These are phyloP conservation scores for Microplitis manilae DNA, from an alignment of 2,888 invertebrate species.

Conservation along the genomic window DNA sequence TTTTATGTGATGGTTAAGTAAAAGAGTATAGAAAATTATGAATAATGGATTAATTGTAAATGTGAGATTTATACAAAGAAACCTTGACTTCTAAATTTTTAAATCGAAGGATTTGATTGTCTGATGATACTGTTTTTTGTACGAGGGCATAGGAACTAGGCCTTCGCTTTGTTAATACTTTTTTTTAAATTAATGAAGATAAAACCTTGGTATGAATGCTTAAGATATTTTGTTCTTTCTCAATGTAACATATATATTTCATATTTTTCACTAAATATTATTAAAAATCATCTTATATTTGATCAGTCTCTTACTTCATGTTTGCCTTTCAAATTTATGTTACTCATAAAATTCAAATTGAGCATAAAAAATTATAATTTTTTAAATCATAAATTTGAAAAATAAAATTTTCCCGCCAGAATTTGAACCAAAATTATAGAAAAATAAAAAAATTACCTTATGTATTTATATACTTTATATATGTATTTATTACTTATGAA, in stretches of 20 bases:
- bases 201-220: not conserved
- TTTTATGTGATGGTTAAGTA: not conserved
- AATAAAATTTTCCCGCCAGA: too few species aligned
- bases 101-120: not conserved
- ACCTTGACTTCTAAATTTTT: conserved; percentile 34
- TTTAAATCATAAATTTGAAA: too few species aligned
- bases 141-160: conserved; percentile 7
- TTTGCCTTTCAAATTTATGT: too few species aligned
- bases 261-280: too few species aligned
- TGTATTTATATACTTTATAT: too few species aligned
- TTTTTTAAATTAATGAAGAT: not conserved
- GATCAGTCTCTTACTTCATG: too few species aligned
- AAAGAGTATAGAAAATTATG: not conserved
- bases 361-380: too few species aligned
- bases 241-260: not conserved
- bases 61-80: not conserved
- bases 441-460: too few species aligned
- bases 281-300: too few species aligned
- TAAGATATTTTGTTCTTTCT: not conserved
- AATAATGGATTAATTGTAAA: conserved; percentile 24
- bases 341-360: too few species aligned
- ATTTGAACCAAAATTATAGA: too few species aligned
- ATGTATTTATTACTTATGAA: too few species aligned
- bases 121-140: not conserved
- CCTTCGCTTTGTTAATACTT: conserved; percentile 12